Evolutionary conservation across 2,888 invertebrate genomes (phyloP), one percentile per base, ranked within the genome.

Genomic region (Adineta ricciae): DNA sequence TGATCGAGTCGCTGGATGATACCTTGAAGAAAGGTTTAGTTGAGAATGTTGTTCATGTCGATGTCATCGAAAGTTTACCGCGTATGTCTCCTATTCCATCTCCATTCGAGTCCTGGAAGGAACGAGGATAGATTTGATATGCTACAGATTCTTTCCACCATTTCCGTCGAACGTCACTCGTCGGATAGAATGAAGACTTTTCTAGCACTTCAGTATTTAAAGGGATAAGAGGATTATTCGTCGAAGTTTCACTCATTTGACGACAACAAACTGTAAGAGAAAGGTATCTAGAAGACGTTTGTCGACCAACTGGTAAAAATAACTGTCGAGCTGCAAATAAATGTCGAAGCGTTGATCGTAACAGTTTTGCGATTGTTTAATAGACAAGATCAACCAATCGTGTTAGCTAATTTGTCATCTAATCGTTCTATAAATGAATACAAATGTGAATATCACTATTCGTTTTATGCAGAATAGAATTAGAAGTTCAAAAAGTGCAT

Each of bases 131-230:
- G 86, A 95, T 93, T 91, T 95, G 95, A 89, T 95, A 95, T 89
- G 95, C 93, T 0, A 94, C 92, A 87, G 93, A 93, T 56, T 95
- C 94, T 90, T 94, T 94, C 91, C 94, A 94, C 95, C 95, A 95
- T 73, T 94, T 38, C 0, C 78, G 78, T 41, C 78, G 38, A 41
- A 78, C 41, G 7, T 32, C 11, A 27, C 4, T 64, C 19, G 27
- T 27, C 27, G 64, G 9, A 64, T 64, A 32, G 32, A 64, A 64
- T 36, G 64, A 36, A 32, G 64, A 64, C 32, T 64, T 19, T 0
- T 16, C 19, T 14, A 32, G 7, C 32, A 16, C 16, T 32, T 64
- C 64, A 19, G 11, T 1, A 14, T 64, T 32, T 19, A 19, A 32
- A 32, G 5, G 27, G 7, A 32, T 3, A 32, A 32, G 19, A 21